Base-by-base conservation (phyloP, 2,797 vertebrate species). In the Mionectes olivaceus region DNA sequence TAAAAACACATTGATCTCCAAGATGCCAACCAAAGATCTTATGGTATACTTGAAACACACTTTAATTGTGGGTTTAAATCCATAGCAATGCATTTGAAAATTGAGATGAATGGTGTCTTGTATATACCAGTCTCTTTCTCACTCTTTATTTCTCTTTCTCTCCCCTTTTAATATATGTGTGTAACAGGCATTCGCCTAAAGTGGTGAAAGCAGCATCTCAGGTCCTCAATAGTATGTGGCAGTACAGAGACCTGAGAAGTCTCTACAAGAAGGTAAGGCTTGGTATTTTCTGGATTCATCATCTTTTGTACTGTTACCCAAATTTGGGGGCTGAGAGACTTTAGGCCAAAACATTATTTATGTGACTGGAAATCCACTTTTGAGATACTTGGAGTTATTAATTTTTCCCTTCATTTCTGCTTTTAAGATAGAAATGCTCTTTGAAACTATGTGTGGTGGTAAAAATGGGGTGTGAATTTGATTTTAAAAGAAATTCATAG, bases 221-320 rank as follows among this genome's bases (percentile, higher is more conserved):
- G 98, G 99, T 99, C 96, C 98, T 99, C 76, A 99, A 98, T 98
- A 99, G 99, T 97, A 99, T 99, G 99, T 99, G 99, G 99, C 99
- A 99, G 96, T 99, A 99, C 98, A 98, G 99, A 97, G 99, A 99
- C 97, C 98, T 99, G 97, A 99, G 99, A 97, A 99, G 99, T 97
- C 99, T 99, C 97, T 99, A 99, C 98, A 99, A 99, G 97, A 99
- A 99, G 99, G 99, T 99, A 99, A 97, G 98, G 52, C 60, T 59
- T 94, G 83, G 8, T 2, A 46, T 91, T 92, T 84, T 93, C 86
- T 13, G 56, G 37, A 70, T 94, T 81, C 88, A 22, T 82, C 22
- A 28, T 88, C 60, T 88, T 94, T 88, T 13, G 16, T 70, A 6
- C 11, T 25, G 46, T 93, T 96, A 73, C 5, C 33, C 44, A 79